A percentile compares a stretch with the other conserved stretches of the same genome.
These are phyloP conservation scores for Idaea aversata DNA, from an alignment of 2,888 invertebrate genomes.

Conservation along the genomic window DNA sequence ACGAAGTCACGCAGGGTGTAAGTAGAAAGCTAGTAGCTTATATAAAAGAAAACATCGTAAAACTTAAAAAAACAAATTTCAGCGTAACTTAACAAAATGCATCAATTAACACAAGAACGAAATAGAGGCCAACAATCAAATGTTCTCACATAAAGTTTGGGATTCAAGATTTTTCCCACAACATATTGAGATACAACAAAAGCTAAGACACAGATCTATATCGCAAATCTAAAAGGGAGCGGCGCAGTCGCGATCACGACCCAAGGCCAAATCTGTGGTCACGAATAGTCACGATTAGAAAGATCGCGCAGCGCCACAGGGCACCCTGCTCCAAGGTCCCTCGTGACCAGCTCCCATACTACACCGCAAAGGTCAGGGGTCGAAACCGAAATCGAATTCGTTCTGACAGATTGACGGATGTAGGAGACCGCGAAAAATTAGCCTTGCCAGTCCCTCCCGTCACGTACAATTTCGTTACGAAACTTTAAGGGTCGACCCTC, in stretches of 20 bases:
- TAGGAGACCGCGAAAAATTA: constrained; percentile 40
- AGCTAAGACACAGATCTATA: constrained; percentile 51
- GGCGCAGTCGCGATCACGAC: constrained; percentile 48
- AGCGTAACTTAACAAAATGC: neutral
- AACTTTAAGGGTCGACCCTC: constrained; percentile 11
- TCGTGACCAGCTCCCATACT: constrained; percentile 60
- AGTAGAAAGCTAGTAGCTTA: no score
- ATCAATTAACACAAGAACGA: neutral
- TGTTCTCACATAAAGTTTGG: constrained; percentile 16
- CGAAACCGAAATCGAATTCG: constrained; percentile 52
- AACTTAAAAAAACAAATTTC: neutral
- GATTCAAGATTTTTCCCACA: constrained; percentile 35
- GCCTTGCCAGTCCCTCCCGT: constrained; percentile 28
- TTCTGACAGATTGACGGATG: constrained; percentile 56
- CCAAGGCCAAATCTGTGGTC: constrained; percentile 66
- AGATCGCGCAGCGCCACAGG: constrained; percentile 44
- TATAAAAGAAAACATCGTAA: no score
- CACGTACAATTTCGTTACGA: constrained; percentile 32
- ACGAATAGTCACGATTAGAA: constrained; percentile 76
- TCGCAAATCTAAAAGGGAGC: constrained; percentile 65
- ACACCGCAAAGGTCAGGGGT: constrained; percentile 63
- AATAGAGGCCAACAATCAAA: neutral
- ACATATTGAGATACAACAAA: constrained; percentile 43
- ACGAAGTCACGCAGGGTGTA: no score
- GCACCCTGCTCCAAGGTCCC: constrained; percentile 58